phyloP scores from a whole-genome alignment of 2,888 invertebrate genomes.

The Biston betularia region DNA sequence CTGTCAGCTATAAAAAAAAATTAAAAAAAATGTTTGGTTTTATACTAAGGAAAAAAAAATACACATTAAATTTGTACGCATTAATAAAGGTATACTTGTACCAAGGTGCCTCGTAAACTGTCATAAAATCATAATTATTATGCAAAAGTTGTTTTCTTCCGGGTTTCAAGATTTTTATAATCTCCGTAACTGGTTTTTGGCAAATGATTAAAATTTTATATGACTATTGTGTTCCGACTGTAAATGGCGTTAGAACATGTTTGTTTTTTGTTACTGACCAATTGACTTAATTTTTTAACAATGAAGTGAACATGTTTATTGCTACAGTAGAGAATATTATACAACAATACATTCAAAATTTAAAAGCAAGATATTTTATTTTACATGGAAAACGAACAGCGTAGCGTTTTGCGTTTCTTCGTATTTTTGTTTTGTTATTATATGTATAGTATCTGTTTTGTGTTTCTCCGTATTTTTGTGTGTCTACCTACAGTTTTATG shows the following conservation, averaged over 20 bases:
- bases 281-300: not conserved
- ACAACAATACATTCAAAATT: not conserved
- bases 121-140: slow-evolving; percentile 29
- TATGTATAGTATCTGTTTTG: no score
- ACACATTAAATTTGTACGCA: no score
- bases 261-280: not conserved
- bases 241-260: slow-evolving; percentile 7
- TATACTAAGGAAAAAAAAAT: no score
- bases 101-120: slow-evolving; percentile 31
- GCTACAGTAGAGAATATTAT: slow-evolving; percentile 3
- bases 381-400: no score
- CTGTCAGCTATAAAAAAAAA: no score
- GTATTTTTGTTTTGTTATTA: no score
- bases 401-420: no score
- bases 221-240: slow-evolving; percentile 6
- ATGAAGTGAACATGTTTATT: not conserved
- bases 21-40: no score
- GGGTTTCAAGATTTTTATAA: slow-evolving; percentile 26
- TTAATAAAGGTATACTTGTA: not conserved
- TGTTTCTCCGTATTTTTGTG: no score
- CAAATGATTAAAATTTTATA: slow-evolving; percentile 7
- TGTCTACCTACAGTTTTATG: no score
- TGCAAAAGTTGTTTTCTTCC: slow-evolving; percentile 31
- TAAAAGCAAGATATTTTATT: no score
- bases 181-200: slow-evolving; percentile 15